phyloP scores from a whole-genome alignment of 2,888 invertebrate species.

The Pseudanteris insignis region DNA sequence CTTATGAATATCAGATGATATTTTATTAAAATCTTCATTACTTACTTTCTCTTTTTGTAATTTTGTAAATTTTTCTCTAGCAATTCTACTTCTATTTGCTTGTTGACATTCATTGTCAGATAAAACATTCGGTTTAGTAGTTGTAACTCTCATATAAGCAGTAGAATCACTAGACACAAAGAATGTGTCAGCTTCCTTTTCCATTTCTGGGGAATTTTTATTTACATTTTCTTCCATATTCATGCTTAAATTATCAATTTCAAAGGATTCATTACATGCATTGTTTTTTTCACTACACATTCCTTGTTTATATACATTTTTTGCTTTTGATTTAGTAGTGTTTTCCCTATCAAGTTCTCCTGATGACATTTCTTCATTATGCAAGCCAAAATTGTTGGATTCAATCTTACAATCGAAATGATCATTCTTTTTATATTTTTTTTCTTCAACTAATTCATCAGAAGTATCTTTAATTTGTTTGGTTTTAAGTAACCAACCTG shows the following conservation, averaged over 20 bases:
- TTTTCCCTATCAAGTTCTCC: constrained; percentile 1
- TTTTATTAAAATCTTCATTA: constrained; percentile 1
- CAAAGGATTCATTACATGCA: background rate
- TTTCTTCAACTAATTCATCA: constrained; percentile 2
- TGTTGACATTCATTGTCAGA: background rate
- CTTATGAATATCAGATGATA: constrained; percentile 5
- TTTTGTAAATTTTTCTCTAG: background rate
- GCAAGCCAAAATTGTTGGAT: background rate
- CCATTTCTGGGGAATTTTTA: constrained; percentile 29
- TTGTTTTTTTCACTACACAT: background rate
- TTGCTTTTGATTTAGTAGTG: constrained; percentile 1
- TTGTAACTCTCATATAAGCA: constrained; percentile 50
- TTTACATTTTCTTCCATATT: constrained; percentile 49
- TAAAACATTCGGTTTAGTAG: constrained; percentile 38
- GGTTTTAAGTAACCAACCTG: constrained; percentile 5
- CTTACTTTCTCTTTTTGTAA: background rate
- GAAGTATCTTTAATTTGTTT: constrained; percentile 15
- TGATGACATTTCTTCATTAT: background rate
- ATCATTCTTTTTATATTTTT: background rate
- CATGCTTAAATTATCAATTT: background rate
- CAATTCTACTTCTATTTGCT: background rate
- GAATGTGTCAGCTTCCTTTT: constrained; percentile 54
- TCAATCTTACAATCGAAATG: constrained; percentile 7
- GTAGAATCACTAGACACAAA: constrained; percentile 53
- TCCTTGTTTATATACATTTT: constrained; percentile 6